Evolutionary conservation across 2,888 invertebrate genomes (phyloP).

Genomic region (Ganaspis brasiliensis): DNA sequence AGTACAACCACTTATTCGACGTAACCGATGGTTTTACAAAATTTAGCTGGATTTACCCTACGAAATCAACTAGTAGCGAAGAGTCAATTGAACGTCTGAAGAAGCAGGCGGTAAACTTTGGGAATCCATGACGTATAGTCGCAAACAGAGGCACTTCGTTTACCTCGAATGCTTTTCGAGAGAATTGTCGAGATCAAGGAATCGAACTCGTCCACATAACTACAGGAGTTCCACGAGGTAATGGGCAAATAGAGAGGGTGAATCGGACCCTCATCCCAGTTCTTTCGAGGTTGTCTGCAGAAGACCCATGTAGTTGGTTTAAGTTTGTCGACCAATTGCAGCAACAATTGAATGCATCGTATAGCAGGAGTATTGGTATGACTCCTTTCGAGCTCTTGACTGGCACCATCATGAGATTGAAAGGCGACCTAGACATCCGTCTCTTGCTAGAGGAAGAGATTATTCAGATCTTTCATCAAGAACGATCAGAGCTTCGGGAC

Average conservation of each 20-base stretch:
- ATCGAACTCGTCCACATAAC: constrained; percentile 62
- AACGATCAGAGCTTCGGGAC: background rate
- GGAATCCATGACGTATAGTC: constrained; percentile 55
- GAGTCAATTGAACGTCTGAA: constrained; percentile 58
- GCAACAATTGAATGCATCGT: constrained; percentile 37
- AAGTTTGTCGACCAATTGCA: constrained; percentile 28
- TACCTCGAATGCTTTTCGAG: constrained; percentile 50
- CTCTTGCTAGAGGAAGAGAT: constrained; percentile 28
- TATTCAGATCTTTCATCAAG: background rate
- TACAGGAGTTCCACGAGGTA: constrained; percentile 52
- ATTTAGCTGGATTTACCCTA: constrained; percentile 71
- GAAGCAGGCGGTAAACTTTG: constrained; percentile 55
- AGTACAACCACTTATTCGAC: constrained; percentile 69
- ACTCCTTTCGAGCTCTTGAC: constrained; percentile 42
- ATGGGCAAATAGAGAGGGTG: constrained; percentile 53
- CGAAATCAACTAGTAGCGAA: constrained; percentile 65
- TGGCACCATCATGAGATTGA: constrained; percentile 13
- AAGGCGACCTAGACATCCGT: constrained; percentile 9
- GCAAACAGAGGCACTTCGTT: constrained; percentile 53
- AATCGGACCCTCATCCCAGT: constrained; percentile 48
- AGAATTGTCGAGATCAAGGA: constrained; percentile 47
- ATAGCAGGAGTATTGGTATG: constrained; percentile 30
- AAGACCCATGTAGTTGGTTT: constrained; percentile 22
- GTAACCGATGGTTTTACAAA: constrained; percentile 72
- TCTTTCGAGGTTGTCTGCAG: constrained; percentile 33